Evolutionary conservation across 2,888 invertebrate genomes (phyloP).

Genomic region (Apomyelois bistriatella): DNA sequence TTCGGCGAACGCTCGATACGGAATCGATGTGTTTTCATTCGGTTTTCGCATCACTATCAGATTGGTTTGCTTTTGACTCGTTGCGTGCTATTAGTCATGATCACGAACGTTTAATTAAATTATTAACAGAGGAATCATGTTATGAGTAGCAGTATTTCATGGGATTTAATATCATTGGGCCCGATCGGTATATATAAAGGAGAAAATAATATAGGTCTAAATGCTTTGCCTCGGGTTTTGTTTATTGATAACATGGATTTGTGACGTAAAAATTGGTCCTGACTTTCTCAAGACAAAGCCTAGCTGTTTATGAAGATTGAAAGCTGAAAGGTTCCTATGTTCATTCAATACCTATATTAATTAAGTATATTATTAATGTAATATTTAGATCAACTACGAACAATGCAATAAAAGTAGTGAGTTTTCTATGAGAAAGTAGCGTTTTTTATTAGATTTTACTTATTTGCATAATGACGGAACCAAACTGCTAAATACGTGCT

Average conservation of each 20-base stretch:
- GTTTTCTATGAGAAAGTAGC: background rate
- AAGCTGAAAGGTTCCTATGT: too few relatives aligned
- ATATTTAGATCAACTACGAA: background rate
- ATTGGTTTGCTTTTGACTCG: background rate
- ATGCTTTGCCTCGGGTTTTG: too few relatives aligned
- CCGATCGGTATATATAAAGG: too few relatives aligned
- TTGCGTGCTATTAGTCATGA: constrained; percentile 8
- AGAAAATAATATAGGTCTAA: too few relatives aligned
- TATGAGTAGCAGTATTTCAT: background rate
- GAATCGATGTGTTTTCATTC: constrained; percentile 4
- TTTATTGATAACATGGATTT: too few relatives aligned
- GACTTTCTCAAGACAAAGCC: too few relatives aligned
- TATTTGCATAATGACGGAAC: constrained; percentile 2
- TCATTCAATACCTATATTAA: too few relatives aligned
- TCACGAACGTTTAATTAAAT: constrained; percentile 4
- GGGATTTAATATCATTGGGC: background rate
- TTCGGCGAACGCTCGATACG: constrained; percentile 25
- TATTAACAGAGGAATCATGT: background rate
- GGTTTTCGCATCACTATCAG: constrained; percentile 7
- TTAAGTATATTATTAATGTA: too few relatives aligned
- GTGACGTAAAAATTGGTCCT: too few relatives aligned
- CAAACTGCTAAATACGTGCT: background rate
- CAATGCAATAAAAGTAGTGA: background rate
- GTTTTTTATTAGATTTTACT: background rate
- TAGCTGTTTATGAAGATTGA: too few relatives aligned